Base-by-base conservation (phyloP, 64 coral and sea anemone genomes). In the Trachythela sp. region DNA sequence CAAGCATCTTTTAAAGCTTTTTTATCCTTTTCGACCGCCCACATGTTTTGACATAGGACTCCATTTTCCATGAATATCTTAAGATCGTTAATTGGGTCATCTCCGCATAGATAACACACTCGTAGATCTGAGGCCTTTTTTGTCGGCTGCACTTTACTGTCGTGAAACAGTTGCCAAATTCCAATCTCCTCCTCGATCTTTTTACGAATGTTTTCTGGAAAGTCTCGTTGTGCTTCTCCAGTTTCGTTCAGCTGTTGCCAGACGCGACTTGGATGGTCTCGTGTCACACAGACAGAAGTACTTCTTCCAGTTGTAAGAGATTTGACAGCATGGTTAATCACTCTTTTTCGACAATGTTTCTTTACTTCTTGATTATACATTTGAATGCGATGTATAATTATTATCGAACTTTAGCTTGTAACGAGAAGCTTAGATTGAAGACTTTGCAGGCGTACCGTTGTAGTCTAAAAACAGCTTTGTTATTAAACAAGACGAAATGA, bases 41-140 rank as follows among this genome's bases (percentile, higher is more conserved):
- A 92, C 7, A 89, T 68, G 42, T 92, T 92, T 83, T 89, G 91
- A 29, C 75, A 20, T 36, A 92, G 87, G 17, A 92, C 87, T 9
- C 91, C 91, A 48, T 88, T 51, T 1, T 88, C 77, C 43, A 70
- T 0, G 43, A 92, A 70, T 70, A 92, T 56, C 8, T 89, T 24
- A 13, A 89, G 40, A 87, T 89, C 87, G 31, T 89, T 92, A 7
- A 76, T 27, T 31, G 87, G 87, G 51, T 92, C 85, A 0, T 85
- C 80, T 17, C 87, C 91, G 13, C 31, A 72, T 5, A 92, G 91
- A 89, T 92, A 92, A 41, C 87, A 92, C 37, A 92, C 91, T 36
- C 42, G 77, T 18, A 92, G 76, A 15, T 89, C 80, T 85, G 58
- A 89, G 26, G 91, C 52, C 33, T 89, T 77, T 24, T 48, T 92